Conservation (phyloP, 2,888 invertebrate genomes). For the Leucozona laternaria region DNA sequence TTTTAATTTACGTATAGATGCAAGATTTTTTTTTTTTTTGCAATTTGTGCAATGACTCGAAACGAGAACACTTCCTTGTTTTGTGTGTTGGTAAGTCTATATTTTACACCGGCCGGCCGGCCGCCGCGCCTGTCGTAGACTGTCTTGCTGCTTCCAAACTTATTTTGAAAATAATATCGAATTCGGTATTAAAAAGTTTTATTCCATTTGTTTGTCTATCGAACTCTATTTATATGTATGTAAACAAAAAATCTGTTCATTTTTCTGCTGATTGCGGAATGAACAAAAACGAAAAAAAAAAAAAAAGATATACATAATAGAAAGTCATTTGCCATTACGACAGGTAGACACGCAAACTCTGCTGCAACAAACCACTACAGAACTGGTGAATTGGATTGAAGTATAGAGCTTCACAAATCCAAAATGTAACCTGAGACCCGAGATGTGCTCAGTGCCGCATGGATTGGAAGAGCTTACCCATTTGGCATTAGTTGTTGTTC, state of each 20-base stretch:
- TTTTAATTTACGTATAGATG: constrained; percentile 69
- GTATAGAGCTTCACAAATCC: constrained; percentile 56
- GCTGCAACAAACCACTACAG: constrained; percentile 35
- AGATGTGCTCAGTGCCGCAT: constrained; percentile 3
- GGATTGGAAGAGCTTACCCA: constrained; percentile 28
- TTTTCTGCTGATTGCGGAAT: constrained; percentile 24
- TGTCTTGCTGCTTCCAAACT: constrained; percentile 11
- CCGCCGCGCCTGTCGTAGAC: not conserved
- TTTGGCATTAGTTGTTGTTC: constrained; percentile 21
- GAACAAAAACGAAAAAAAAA: constrained; percentile 11
- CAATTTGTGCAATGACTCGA: constrained; percentile 63
- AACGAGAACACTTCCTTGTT: constrained; percentile 65
- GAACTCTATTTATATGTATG: not conserved
- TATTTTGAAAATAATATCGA: constrained; percentile 47
- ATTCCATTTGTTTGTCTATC: constrained; percentile 2
- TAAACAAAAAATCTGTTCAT: not conserved
- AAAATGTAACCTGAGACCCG: constrained; percentile 43
- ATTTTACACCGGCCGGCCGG: not conserved
- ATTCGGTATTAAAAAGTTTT: not conserved
- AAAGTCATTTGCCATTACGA: constrained; percentile 65
- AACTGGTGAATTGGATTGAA: constrained; percentile 37
- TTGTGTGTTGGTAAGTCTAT: not conserved
- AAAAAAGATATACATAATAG: constrained; percentile 41
- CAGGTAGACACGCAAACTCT: constrained; percentile 66
- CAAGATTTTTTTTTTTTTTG: constrained; percentile 40